Percentiles rank a stretch among this genome's conserved stretches.
Conservation (phyloP, 1,140 invertebrate species). For the Leptopilina clavipes region DNA sequence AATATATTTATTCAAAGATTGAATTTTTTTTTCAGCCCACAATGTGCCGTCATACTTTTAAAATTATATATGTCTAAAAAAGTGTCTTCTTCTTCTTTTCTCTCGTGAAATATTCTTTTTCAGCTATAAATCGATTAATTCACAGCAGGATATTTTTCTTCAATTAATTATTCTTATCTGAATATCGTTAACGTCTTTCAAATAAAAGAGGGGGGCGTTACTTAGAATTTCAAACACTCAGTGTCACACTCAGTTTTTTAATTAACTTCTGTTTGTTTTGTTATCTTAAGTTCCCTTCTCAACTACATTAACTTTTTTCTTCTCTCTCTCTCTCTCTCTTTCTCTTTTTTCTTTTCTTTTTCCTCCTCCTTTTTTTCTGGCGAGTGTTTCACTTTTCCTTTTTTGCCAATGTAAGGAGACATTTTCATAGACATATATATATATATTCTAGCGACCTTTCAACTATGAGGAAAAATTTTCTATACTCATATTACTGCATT, state of each 20-base stretch:
- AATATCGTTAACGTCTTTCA: slow-evolving; percentile 31
- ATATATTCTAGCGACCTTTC: too few relatives aligned
- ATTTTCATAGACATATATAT: too few relatives aligned
- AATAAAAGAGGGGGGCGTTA: neutral
- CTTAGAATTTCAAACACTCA: slow-evolving; percentile 30
- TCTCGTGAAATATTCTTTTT: neutral
- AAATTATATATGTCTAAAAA: neutral
- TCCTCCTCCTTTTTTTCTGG: neutral
- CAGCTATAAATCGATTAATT: slow-evolving; percentile 19
- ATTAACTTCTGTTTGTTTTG: slow-evolving; percentile 32
- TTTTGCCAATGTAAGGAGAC: neutral
- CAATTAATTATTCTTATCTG: slow-evolving; percentile 34
- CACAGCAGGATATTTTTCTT: slow-evolving; percentile 33
- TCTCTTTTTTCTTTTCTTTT: neutral
- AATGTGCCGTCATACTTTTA: neutral
- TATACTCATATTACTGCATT: slow-evolving; percentile 18
- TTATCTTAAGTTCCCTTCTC: slow-evolving; percentile 20
- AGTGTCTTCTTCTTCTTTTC: neutral
- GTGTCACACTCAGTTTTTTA: slow-evolving; percentile 28
- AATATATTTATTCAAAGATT: slow-evolving; percentile 14
- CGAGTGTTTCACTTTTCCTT: neutral
- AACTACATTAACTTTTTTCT: neutral
- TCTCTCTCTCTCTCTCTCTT: neutral
- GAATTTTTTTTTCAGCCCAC: neutral
- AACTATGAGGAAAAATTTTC: too few relatives aligned